Base-by-base conservation (phyloP, 1,140 invertebrate species). In the Drosophila littoralis region DNA sequence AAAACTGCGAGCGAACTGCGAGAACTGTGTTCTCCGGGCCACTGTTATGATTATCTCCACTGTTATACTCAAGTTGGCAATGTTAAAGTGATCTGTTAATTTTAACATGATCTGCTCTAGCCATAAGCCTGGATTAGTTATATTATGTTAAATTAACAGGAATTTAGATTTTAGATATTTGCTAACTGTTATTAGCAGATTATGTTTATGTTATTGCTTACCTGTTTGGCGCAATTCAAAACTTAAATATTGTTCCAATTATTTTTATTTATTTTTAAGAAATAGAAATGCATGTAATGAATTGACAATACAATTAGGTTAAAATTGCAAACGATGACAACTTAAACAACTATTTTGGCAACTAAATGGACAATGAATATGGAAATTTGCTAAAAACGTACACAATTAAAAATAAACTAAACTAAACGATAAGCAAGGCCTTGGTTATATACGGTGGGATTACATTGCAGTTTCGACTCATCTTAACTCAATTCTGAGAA, bases 261-360 rank as follows among this genome's bases (percentile, higher is more conserved):
- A 46, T 22, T 13, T 8, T n/a, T 55, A 22, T 55, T 71, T 65
- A 65, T 55, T 71, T 50, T 28, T n/a, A n/a, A 12, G n/a, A 58
- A 58, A 42, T 42, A n/a, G 28, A 58, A 51, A 43, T 43, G 35
- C 42, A 36, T 36, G 3, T 6, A 40, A 57, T 28, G 22, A 43
- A 13, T 42, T 8, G 15, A 66, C n/a, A 72, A 66, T 60, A 67
- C 35, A 48, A 17, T 28, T 43, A 66, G 40, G 6, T 52, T 45
- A 32, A 33, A 65, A 71, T 71, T 71, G 68, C 68, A 71, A 71
- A 70, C 22, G 40, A 68, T 42, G 64, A 50, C 6, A 69, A 61
- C 66, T 61, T 75, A 63, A 9, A n/a, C 3, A 70, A 63, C 66
- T 75, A 75, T 57, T 73, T 75, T 75, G 72, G 72, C 72, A 75